phyloP scores from a whole-genome alignment of 2,888 invertebrate species.

The Pristionchus entomophagus region DNA sequence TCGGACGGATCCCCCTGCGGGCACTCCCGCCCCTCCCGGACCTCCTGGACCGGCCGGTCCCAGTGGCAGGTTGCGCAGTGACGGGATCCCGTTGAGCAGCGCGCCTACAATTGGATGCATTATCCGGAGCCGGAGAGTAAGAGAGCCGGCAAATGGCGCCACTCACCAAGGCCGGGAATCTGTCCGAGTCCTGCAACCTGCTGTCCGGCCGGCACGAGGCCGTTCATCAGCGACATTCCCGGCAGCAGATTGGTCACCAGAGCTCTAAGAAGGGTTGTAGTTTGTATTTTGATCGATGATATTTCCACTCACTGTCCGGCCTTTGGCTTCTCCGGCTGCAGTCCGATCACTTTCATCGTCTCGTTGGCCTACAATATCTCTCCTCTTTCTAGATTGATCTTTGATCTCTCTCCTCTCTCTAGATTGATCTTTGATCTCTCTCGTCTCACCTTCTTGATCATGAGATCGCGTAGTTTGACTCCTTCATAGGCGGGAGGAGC shows the following conservation, averaged over 20 bases:
- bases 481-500: constrained; percentile 67
- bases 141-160: neutral
- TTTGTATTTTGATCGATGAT: neutral
- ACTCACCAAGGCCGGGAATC: constrained; percentile 41
- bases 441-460: constrained; percentile 68
- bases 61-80: constrained; percentile 34
- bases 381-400: constrained; percentile 18
- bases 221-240: constrained; percentile 28
- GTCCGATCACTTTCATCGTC: constrained; percentile 56
- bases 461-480: constrained; percentile 70
- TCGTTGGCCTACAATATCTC: constrained; percentile 69
- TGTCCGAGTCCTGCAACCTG: constrained; percentile 17
- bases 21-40: neutral
- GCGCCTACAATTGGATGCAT: neutral
- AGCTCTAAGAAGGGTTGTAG: neutral
- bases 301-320: neutral
- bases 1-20: neutral
- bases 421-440: neutral
- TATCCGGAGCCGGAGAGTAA: neutral
- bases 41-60: neutral
- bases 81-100: constrained; percentile 23
- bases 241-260: constrained; percentile 24
- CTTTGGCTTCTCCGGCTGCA: constrained; percentile 36
- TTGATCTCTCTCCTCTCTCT: neutral
- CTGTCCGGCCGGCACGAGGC: constrained; percentile 31